Evolutionary conservation across 1,140 invertebrate genomes (phyloP), one percentile per base, ranked within the genome.

Genomic region (Drosophila willistoni): DNA sequence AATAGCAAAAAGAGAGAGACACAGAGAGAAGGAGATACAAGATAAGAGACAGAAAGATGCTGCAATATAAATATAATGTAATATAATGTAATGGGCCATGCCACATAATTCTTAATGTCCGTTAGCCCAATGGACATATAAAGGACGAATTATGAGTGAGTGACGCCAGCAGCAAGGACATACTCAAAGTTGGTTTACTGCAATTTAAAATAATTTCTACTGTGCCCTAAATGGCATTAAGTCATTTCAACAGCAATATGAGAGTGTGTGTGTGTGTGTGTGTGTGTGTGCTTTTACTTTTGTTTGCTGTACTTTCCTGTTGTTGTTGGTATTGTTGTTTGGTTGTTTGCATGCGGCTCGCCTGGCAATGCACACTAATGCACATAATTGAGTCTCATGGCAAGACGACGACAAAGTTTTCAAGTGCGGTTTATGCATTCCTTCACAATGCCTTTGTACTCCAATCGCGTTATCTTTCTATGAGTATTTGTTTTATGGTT

Each of bases 131-230:
- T 51, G 54, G 64, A 36, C 34, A 36, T 12, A 36, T 12, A 22
- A 51, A 22, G 44, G 44, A 47, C 14, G 44, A 47, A 47, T 14
- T n/a, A 25, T 22, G 34, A 44, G 33, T 22, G 39, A 44, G 19
- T 19, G n/a, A 42, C 36, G 2, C 33, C 12, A 59, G 19, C 12
- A 63, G 19, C 76, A 68, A 47, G 57, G 70, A 77, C 67, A 14
- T 77, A 13, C 73, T 77, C 73, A 55, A 61, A 77, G 73, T 77
- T 65, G 73, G 47, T 55, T 69, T 70, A 51, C 44, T 70, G 83
- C 79, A 86, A 86, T 82, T 86, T 87, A 82, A 87, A 86, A 87
- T 87, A 86, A 86, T 86, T 86, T 79, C 61, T 67, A 77, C 66
- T 65, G 64, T 79, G 79, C 71, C 82, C 83, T 77, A 82, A 86